Evolutionary conservation across 1,140 invertebrate genomes (phyloP).

Genomic region (Parasteatoda tepidariorum): DNA sequence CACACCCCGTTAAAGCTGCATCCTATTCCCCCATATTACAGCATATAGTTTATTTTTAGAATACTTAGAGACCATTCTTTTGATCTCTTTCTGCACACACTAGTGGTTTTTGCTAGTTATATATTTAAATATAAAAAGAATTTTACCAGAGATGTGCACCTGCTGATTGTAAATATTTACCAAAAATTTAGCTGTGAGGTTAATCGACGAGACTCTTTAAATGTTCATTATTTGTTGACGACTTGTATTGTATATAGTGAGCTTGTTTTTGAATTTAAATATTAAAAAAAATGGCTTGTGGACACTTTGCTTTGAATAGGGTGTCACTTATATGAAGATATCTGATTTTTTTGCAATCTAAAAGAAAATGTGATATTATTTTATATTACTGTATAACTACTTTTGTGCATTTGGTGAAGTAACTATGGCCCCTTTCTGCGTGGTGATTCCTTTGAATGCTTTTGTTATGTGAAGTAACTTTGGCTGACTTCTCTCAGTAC

Average conservation of each 20-base stretch:
- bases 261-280: slow-evolving; percentile 31
- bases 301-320: slow-evolving; percentile 17
- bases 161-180: slow-evolving; percentile 19
- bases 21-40: slow-evolving; percentile 3
- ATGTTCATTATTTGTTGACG: background rate
- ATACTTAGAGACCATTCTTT: slow-evolving; percentile 53
- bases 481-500: too few relatives aligned
- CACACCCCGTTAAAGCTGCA: slow-evolving; percentile 22
- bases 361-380: slow-evolving; percentile 57
- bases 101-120: slow-evolving; percentile 50
- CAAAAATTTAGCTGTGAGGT: slow-evolving; percentile 11
- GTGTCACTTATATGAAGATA: background rate
- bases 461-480: slow-evolving; percentile 20
- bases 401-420: slow-evolving; percentile 51
- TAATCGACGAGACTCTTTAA: slow-evolving; percentile 8
- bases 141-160: background rate
- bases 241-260: slow-evolving; percentile 35
- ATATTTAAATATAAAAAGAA: slow-evolving; percentile 12
- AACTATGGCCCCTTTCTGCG: background rate
- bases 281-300: too few relatives aligned
- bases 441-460: slow-evolving; percentile 45
- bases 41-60: slow-evolving; percentile 55
- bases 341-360: slow-evolving; percentile 45
- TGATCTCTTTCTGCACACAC: slow-evolving; percentile 60
- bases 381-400: slow-evolving; percentile 47